Base-by-base conservation (phyloP, 2,113 vertebrate genomes). In the Chaetodon trifascialis region DNA sequence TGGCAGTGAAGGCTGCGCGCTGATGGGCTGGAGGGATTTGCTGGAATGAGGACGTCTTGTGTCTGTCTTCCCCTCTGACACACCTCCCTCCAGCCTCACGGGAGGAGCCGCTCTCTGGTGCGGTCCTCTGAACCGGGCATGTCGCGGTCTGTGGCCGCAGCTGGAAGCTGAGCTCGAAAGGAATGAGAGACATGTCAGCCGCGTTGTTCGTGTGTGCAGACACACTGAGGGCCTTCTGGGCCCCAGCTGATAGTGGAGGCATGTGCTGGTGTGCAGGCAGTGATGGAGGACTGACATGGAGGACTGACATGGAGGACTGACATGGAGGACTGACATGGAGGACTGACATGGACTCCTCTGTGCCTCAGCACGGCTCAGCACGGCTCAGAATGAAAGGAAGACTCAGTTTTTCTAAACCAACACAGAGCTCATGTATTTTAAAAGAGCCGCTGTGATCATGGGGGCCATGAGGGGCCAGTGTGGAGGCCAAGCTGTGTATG, bases 81-180 rank as follows among this genome's bases (percentile, higher is more conserved):
- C 93, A 90, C 93, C 91, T 89, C 79, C 82, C 25, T 67, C 25
- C 79, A 59, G 54, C 83, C 59, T 71, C 72, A 17, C 55, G 75
- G 71, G 38, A 51, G 40, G 40, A 76, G 63, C n/a, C 36, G 65
- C 51, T 74, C 40, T 12, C 11, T 59, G 73, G 15, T 60, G 21
- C 34, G 23, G 11, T 51, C 56, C 60, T 12, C 10, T 9, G 49
- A 34, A 9, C 19, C 47, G 40, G 54, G 84, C 74, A 30, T 67
- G 82, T 83, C 85, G 69, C 17, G 40, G 72, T 60, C 38, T 74
- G 75, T 40, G 76, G 66, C 74, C n/a, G 25, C 78, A 85, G 86
- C 76, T 81, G 70, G 69, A 73, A 83, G 73, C 73, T 62, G 76
- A 81, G 62, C 49, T 1, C 10, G 15, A 77, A 15, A 72, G 74